A percentile compares a stretch with the other conserved stretches of the same genome.
Conservation (phyloP, 1,140 invertebrate species). For the Argopecten irradians region DNA sequence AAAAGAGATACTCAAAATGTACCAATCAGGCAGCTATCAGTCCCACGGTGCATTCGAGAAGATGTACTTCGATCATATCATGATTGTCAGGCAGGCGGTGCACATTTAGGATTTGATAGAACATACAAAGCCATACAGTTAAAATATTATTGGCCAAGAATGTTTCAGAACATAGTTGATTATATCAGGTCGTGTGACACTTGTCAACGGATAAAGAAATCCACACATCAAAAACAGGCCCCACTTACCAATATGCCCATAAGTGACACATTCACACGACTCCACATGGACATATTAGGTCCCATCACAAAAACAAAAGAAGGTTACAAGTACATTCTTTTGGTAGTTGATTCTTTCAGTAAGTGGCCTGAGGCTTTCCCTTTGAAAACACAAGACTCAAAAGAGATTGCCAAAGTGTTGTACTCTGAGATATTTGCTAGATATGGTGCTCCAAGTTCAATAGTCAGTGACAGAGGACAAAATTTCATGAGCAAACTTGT, state of each 20-base stretch:
- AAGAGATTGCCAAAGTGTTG: constrained; percentile 47
- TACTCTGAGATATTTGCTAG: constrained; percentile 50
- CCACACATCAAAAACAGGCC: constrained; percentile 8
- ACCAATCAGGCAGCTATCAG: constrained; percentile 39
- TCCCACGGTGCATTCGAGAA: constrained; percentile 41
- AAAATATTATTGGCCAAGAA: constrained; percentile 58
- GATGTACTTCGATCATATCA: constrained; percentile 50
- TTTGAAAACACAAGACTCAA: constrained; percentile 47
- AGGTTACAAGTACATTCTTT: constrained; percentile 44
- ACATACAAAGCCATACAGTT: constrained; percentile 41
- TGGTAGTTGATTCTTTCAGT: constrained; percentile 31
- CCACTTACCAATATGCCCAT: constrained; percentile 52
- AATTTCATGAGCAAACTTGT: constrained; percentile 58
- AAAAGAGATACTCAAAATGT: constrained; percentile 26
- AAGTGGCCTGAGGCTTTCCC: constrained; percentile 47
- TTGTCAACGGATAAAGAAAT: constrained; percentile 57
- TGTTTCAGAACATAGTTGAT: constrained; percentile 50
- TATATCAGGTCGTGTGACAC: constrained; percentile 55
- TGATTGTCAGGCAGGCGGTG: constrained; percentile 54
- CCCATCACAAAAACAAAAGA: constrained; percentile 50
- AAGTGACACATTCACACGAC: constrained; percentile 36
- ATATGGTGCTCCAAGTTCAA: constrained; percentile 42
- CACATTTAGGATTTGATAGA: constrained; percentile 54
- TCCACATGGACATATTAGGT: constrained; percentile 58
- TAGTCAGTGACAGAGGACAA: constrained; percentile 51